Conservation (phyloP, 2,797 vertebrate species). For the Ctenochaetus hawaiiensis region DNA sequence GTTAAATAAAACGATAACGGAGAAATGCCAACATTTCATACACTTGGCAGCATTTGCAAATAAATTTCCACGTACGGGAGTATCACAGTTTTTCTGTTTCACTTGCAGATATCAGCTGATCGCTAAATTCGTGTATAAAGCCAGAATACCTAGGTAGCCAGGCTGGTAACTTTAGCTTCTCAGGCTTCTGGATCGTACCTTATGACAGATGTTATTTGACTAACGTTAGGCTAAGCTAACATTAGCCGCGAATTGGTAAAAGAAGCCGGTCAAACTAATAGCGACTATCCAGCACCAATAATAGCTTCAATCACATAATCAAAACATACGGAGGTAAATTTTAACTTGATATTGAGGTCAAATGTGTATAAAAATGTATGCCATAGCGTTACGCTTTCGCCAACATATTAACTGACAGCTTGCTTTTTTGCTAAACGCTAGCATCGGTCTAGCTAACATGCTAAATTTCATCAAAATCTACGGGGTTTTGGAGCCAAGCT, state of each 20-base stretch:
- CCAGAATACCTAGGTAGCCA: conserved; percentile 23
- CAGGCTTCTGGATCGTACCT: conserved; percentile 59
- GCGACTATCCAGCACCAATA: conserved; percentile 43
- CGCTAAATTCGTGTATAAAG: conserved; percentile 28
- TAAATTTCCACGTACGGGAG: conserved; percentile 4
- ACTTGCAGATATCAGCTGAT: conserved; percentile 28
- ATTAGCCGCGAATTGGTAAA: conserved; percentile 66
- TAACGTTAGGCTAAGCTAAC: conserved; percentile 67
- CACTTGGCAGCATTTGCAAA: conserved; percentile 31
- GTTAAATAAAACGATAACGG: conserved; percentile 8
- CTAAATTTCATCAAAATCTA: conserved; percentile 66
- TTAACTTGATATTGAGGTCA: background rate
- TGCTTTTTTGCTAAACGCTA: conserved; percentile 65
- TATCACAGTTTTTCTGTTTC: background rate
- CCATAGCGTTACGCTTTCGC: conserved; percentile 33
- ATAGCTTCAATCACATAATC: conserved; percentile 7
- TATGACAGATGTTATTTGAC: conserved; percentile 83
- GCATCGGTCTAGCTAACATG: conserved; percentile 59
- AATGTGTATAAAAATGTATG: background rate
- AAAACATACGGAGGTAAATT: background rate
- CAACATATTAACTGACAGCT: conserved; percentile 75
- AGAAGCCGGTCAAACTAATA: conserved; percentile 79
- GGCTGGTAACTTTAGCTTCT: conserved; percentile 61
- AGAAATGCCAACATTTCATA: conserved; percentile 30
- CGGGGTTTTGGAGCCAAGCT: conserved; percentile 60